Percentiles rank a stretch among this genome's conserved stretches.
phyloP scores from a whole-genome alignment of 2,113 vertebrate species.

The Pygoscelis adeliae region DNA sequence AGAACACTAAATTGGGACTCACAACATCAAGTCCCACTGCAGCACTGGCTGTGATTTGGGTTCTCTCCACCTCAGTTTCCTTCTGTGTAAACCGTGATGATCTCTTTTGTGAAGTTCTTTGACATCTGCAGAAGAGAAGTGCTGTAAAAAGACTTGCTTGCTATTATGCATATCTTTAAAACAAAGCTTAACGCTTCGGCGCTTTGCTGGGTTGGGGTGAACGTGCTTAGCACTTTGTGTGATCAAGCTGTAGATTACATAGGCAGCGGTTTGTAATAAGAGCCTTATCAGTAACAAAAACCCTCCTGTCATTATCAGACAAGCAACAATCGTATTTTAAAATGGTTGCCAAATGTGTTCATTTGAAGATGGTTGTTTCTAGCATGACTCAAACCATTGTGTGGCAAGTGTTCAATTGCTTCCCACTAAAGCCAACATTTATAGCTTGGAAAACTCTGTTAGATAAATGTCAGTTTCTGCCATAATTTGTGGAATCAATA shows the following conservation, averaged over 20 bases:
- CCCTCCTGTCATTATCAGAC: slow-evolving; percentile 47
- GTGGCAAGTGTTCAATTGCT: slow-evolving; percentile 48
- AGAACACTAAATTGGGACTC: not conserved
- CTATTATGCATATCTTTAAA: slow-evolving; percentile 27
- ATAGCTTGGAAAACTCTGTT: slow-evolving; percentile 41
- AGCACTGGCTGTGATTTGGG: not conserved
- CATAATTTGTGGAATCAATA: slow-evolving; percentile 49
- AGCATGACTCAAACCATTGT: slow-evolving; percentile 43
- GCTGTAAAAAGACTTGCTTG: not conserved
- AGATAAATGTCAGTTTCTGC: slow-evolving; percentile 57
- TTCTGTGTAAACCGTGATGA: not conserved
- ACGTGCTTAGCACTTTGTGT: not conserved
- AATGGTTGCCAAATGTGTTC: slow-evolving; percentile 66
- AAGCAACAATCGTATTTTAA: slow-evolving; percentile 47
- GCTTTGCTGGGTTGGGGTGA: slow-evolving; percentile 6
- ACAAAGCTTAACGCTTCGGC: slow-evolving; percentile 14
- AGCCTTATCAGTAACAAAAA: slow-evolving; percentile 54
- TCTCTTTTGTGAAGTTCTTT: not conserved
- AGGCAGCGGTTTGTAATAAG: slow-evolving; percentile 54
- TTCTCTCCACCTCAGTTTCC: not conserved
- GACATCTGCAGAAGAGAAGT: not conserved
- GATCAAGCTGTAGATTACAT: slow-evolving; percentile 51
- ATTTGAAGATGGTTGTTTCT: slow-evolving; percentile 59
- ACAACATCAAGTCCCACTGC: not conserved
- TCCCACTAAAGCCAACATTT: slow-evolving; percentile 53